These are phyloP conservation scores for Leptinotarsa lineolata DNA, from an alignment of 1,140 invertebrate genomes.

Conservation along the genomic window DNA sequence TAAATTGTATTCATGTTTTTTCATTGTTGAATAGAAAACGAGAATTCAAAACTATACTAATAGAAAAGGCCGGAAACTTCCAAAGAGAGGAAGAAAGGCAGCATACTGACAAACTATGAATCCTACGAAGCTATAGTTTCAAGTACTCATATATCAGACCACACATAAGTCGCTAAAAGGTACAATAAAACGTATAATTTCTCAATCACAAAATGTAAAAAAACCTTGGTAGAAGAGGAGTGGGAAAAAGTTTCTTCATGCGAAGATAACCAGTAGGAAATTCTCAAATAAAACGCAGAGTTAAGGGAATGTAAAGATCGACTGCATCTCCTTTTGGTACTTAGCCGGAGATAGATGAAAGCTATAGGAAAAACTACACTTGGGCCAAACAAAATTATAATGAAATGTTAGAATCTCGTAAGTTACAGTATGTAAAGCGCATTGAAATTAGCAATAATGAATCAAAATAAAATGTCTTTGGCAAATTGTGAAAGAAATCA, in stretches of 20 bases:
- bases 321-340: background rate
- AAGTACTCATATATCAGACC: background rate
- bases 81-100: background rate
- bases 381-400: background rate
- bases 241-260: background rate
- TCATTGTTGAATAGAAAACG: too few relatives aligned
- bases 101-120: constrained; percentile 10
- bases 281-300: background rate
- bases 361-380: background rate
- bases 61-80: too few relatives aligned
- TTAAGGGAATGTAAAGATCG: background rate
- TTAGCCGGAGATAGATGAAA: background rate
- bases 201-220: background rate
- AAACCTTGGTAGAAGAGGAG: background rate
- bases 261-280: background rate
- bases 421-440: constrained; percentile 1
- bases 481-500: constrained; percentile 7
- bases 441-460: constrained; percentile 16
- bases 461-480: constrained; percentile 6
- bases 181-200: background rate
- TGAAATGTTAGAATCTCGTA: background rate
- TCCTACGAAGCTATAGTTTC: background rate
- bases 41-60: too few relatives aligned
- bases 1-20: too few relatives aligned
- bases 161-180: constrained; percentile 2